Evolutionary conservation across 2,113 vertebrate species (phyloP).

Genomic region (Thermophis baileyi): DNA sequence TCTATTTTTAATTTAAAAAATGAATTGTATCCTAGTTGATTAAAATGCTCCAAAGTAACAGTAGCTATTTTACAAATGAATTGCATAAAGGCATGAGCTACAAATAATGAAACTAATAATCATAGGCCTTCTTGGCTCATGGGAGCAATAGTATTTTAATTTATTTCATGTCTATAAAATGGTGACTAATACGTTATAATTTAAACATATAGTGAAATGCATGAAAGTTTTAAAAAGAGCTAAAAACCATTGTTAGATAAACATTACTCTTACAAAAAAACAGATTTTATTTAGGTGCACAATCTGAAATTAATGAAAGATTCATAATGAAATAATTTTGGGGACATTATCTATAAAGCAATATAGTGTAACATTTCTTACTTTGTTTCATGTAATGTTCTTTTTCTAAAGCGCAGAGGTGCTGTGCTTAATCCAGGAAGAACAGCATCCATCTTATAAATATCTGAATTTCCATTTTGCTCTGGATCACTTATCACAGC

Average conservation of each 20-base stretch:
- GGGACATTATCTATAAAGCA: neutral
- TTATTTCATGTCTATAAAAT: neutral
- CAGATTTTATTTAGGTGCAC: neutral
- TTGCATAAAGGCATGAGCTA: neutral
- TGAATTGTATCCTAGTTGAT: neutral
- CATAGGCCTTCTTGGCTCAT: neutral
- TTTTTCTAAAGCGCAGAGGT: slow-evolving; percentile 61
- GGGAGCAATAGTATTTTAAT: neutral
- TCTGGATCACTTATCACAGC: slow-evolving; percentile 82
- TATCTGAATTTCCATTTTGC: slow-evolving; percentile 58
- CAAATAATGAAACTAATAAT: neutral
- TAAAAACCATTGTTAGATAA: neutral
- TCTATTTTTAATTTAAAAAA: neutral
- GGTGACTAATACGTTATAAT: neutral
- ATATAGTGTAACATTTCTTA: slow-evolving; percentile 49
- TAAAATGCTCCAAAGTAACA: neutral
- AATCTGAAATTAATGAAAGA: neutral
- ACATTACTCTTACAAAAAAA: neutral
- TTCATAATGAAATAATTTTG: neutral
- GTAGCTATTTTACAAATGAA: neutral
- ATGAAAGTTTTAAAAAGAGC: neutral
- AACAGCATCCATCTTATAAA: slow-evolving; percentile 26
- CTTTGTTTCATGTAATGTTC: slow-evolving; percentile 74
- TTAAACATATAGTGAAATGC: slow-evolving; percentile 10
- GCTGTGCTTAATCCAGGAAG: slow-evolving; percentile 35